Evolutionary conservation across 2,113 vertebrate species (phyloP).

Genomic region (human (Homo sapiens)): GRCh38 chr17:45805501-45806000

Average conservation of each 20-base stretch:
- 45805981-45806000: not conserved
- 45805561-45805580: not conserved
- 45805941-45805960: not conserved
- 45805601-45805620: not conserved
- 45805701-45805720: not conserved
- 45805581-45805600: too few species aligned
- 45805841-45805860: not conserved
- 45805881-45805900: not conserved
- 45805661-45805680: not conserved
- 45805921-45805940: not conserved
- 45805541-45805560: not conserved
- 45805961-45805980: not conserved
- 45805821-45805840: not conserved
- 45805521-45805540: not conserved
- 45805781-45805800: not conserved
- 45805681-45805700: not conserved
- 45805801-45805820: not conserved
- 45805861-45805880: not conserved
- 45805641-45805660: not conserved
- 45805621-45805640: not conserved
- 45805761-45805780: not conserved
- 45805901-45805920: not conserved
- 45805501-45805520: not conserved
- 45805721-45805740: not conserved
- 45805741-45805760: not conserved